A percentile compares a stretch with the other conserved stretches of the same genome.
Evolutionary conservation across 2,113 vertebrate genomes (phyloP).

Genomic region (Cololabis saira): DNA sequence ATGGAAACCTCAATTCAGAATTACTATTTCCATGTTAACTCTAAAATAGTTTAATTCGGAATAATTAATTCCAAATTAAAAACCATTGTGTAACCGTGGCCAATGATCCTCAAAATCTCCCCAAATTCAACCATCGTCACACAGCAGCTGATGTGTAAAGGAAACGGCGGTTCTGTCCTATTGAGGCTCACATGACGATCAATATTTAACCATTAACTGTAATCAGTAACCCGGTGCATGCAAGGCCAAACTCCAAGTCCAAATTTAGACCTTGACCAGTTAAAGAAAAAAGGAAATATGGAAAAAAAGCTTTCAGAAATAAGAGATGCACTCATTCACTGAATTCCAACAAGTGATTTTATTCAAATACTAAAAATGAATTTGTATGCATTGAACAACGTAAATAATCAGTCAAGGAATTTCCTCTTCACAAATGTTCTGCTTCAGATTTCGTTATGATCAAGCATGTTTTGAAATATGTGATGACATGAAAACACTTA

Average conservation of each 20-base stretch:
- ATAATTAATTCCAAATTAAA: too few species aligned
- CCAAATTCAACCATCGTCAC: conserved; percentile 72
- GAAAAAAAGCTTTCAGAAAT: neutral
- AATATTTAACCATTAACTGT: conserved; percentile 57
- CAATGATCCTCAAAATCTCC: conserved; percentile 77
- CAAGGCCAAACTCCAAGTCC: neutral
- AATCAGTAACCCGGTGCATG: conserved; percentile 15
- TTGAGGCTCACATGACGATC: neutral
- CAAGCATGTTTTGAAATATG: conserved; percentile 38
- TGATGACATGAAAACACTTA: conserved; percentile 36
- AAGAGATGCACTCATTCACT: conserved; percentile 1
- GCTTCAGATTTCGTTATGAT: conserved; percentile 46
- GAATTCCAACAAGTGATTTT: conserved; percentile 66
- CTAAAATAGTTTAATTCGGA: too few species aligned
- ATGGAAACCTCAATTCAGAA: too few species aligned
- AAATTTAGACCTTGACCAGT: neutral
- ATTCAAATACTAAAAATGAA: conserved; percentile 69
- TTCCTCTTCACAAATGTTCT: conserved; percentile 42
- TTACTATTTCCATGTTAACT: too few species aligned
- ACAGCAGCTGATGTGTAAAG: neutral
- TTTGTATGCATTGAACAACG: conserved; percentile 46
- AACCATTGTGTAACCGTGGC: conserved; percentile 80
- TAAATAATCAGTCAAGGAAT: conserved; percentile 43
- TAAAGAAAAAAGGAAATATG: neutral
- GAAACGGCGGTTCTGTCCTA: neutral